Evolutionary conservation across 2,797 vertebrate species (phyloP), one percentile per base, ranked within the genome.

Genomic region (Pteronotus mesoamericanus): DNA sequence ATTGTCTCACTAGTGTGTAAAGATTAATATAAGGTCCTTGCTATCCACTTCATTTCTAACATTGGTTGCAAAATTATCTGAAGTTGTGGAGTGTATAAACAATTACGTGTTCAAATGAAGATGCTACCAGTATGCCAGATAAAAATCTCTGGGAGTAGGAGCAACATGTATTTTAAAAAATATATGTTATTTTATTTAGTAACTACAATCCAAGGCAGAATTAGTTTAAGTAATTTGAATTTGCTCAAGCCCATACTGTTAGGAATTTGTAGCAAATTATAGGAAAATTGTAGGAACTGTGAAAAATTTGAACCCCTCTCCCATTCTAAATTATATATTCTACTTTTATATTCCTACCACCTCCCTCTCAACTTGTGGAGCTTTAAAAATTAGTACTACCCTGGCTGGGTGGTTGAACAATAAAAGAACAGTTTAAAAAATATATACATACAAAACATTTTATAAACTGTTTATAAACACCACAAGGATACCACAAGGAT

Each of bases 221-320:
- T 64, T 37, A 87, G 6, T 91, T 91, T 91, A 85, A 79, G 79
- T 92, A 61, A 85, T 24, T 89, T 71, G 44, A 85, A 95, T 85
- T 94, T 96, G 24, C 44, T 51, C 64, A 88, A 79, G 79, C 39
- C 51, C 34, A 21, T 72, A 83, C 15, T 44, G 4, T 75, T 94
- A 68, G 48, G 84, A 78, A 42, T 46, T 92, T 89, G 12, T 14
- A 68, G 86, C 46, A 32, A 86, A 82, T 61, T 74, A 32, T 4
- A 85, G 57, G 32, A 48, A 72, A 89, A n/a, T 90, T 26, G 39
- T 86, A 83, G 75, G 15, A 89, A 82, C 68, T 71, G 14, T 86
- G 84, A 77, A 34, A 46, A 83, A 66, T 89, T 82, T 89, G 59
- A 95, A 92, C 16, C 64, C 2, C 3, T 71, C 18, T 95, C 48